These are phyloP conservation scores for Phycodurus eques DNA, from an alignment of 2,113 vertebrate species.

Conservation along the genomic window DNA sequence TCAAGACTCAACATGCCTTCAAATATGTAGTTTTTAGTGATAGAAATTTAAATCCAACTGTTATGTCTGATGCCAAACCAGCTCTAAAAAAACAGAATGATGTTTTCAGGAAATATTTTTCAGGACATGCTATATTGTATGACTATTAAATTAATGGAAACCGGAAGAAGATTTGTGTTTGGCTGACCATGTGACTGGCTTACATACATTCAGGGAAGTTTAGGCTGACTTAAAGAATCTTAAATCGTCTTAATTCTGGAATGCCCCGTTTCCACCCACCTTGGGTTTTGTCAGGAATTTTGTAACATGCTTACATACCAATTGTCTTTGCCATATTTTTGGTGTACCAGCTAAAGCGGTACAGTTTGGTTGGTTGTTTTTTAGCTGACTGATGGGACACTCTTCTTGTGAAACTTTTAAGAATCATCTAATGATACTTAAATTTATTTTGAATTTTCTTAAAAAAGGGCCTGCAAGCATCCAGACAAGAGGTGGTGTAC, in stretches of 20 bases:
- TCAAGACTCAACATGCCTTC: no score
- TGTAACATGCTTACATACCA: no score
- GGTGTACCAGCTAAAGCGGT: no score
- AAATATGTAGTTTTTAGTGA: no score
- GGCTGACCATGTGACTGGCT: neutral
- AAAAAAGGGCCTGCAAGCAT: slow-evolving; percentile 56
- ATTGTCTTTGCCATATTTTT: no score
- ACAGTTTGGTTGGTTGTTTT: no score
- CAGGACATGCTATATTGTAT: neutral
- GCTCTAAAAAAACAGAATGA: neutral
- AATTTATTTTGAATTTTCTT: neutral
- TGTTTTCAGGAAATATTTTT: neutral
- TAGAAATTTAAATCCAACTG: no score
- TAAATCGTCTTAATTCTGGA: no score
- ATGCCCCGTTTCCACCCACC: neutral
- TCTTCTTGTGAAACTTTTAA: neutral
- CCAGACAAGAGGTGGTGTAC: slow-evolving; percentile 59
- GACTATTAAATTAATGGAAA: neutral
- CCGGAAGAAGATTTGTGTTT: neutral
- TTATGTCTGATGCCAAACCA: neutral
- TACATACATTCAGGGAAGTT: neutral
- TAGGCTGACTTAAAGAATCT: neutral
- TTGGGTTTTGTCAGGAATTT: neutral
- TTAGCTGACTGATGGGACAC: no score
- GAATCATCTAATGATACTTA: neutral